Conservation (phyloP, 2,113 vertebrate genomes). For the Catharus minimus region DNA sequence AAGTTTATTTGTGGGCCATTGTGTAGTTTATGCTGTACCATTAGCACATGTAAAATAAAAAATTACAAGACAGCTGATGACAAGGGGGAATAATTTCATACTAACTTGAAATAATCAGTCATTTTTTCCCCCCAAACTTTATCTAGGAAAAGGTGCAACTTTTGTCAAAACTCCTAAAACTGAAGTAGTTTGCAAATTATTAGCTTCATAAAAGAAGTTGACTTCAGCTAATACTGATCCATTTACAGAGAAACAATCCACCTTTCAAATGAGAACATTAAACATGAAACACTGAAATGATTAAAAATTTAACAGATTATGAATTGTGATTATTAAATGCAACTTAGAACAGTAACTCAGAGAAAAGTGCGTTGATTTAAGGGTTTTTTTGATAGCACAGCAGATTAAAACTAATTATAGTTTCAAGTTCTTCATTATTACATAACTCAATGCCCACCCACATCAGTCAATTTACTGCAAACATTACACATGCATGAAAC, state of each 20-base stretch:
- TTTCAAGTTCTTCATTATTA: constrained; percentile 47
- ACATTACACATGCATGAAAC: background rate
- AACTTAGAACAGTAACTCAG: background rate
- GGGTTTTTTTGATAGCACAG: constrained; percentile 11
- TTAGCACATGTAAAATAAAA: background rate
- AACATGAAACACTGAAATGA: constrained; percentile 3
- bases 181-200: background rate
- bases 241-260: background rate
- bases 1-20: background rate
- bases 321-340: constrained; percentile 12
- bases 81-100: background rate
- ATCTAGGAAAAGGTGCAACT: background rate
- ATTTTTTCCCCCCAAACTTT: background rate
- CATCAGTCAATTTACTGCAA: constrained; percentile 13
- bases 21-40: background rate
- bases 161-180: constrained; percentile 4
- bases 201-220: background rate
- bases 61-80: background rate
- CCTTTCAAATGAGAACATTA: constrained; percentile 21
- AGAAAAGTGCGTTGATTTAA: background rate
- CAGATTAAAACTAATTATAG: constrained; percentile 38
- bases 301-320: constrained; percentile 14
- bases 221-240: background rate
- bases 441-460: constrained; percentile 4
- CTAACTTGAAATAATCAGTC: background rate